These are phyloP conservation scores for Ochropacha duplaris DNA, from an alignment of 2,888 invertebrate genomes.

Conservation along the genomic window DNA sequence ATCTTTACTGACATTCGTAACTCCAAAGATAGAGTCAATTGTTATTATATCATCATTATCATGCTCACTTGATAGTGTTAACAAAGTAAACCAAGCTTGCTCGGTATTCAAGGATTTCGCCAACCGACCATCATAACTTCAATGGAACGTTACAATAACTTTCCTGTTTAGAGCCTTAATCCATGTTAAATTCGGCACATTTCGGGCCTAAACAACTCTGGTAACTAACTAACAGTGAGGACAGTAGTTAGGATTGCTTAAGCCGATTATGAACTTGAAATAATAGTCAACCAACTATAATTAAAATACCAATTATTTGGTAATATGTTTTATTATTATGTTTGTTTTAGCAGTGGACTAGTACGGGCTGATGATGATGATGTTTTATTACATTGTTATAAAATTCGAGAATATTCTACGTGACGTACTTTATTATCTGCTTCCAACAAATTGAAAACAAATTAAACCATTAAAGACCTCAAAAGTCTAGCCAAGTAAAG, in stretches of 20 bases:
- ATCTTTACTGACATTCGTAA: background rate
- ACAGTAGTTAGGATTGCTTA: background rate
- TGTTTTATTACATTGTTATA: too few species aligned
- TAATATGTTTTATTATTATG: too few species aligned
- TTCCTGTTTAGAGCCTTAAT: conserved; percentile 7
- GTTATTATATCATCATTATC: background rate
- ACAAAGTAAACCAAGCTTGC: conserved; percentile 5
- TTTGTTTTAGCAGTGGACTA: too few species aligned
- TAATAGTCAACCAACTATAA: background rate
- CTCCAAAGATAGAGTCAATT: background rate
- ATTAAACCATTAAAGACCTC: conserved; percentile 13
- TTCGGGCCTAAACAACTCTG: background rate
- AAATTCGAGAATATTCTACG: background rate
- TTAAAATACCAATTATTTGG: too few species aligned
- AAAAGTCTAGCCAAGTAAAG: conserved; percentile 15
- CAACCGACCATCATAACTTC: conserved; percentile 34
- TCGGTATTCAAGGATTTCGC: conserved; percentile 52
- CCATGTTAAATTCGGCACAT: background rate
- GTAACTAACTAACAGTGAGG: conserved; percentile 6
- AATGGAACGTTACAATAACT: conserved; percentile 36
- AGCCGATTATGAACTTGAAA: conserved; percentile 4
- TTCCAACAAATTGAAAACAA: conserved; percentile 7
- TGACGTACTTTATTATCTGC: background rate
- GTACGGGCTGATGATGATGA: too few species aligned
- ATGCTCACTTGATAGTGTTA: background rate